Base-by-base conservation (phyloP, 2,797 vertebrate genomes). In the Phoxinus dragarum region DNA sequence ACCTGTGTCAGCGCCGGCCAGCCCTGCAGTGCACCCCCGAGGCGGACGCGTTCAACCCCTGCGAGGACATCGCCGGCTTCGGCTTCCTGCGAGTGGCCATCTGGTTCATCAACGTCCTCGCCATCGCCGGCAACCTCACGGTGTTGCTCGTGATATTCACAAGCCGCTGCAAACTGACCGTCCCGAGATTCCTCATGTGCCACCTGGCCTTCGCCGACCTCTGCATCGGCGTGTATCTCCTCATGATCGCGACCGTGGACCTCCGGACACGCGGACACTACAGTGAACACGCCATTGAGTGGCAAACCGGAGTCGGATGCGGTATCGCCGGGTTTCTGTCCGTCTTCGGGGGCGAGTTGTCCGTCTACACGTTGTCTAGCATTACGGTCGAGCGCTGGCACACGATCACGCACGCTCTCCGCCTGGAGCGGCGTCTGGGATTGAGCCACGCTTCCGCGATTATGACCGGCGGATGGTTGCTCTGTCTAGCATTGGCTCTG, bases 131-230 rank as follows among this genome's bases (percentile, higher is more conserved):
- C 38, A 97, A 97, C 68, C 89, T 97, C 89, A 95, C 91, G 0
- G 97, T 97, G 23, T 94, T 98, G 71, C 92, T 96, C 0, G 95
- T 97, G 31, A 93, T 96, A 79, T 83, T 96, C 31, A 95, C 92
- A 6, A 97, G 96, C 88, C 94, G 92, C 19, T 94, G 94, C 84
- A 97, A 97, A 89, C 93, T 97, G 80, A 97, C 96, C 0, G 97
- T 97, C 2, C 96, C 97, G 14, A 96, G 96, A 54, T 98, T 98
- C 90, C 96, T 98, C 69, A 97, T 98, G 96, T 98, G 96, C 90
- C 96, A 97, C 88, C 94, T 97, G 84, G 96, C 96, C 84, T 96
- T 98, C 19, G 97, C 97, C 0, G 96, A 97, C 85, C 95, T 98
- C 6, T 97, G 96, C 92, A 97, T 97, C 90, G 97, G 96, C 0